Evolutionary conservation across 1,140 invertebrate species (phyloP), one percentile per base, ranked within the genome.

Genomic region (Oreohelix idahoensis): DNA sequence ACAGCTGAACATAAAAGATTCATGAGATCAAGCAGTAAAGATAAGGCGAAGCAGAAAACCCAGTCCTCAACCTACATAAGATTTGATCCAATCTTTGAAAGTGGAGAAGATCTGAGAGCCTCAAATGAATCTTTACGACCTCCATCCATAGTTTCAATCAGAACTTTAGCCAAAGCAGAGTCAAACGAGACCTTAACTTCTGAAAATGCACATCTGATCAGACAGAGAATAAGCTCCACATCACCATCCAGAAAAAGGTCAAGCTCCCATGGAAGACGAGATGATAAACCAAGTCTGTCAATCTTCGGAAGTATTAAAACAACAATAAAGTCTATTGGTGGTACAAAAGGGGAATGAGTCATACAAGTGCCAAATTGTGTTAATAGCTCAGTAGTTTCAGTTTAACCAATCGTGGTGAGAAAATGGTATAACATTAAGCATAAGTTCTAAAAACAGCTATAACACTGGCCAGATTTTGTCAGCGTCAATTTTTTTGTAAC

Each of bases 61-160:
- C 84, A 80, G 77, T 89, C 89, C 8, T 91, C 90, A 4, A 90
- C 89, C 4, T 91, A 90, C 81, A 89, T 91, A 53, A 84, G 88
- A 39, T 91, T 91, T 88, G 90, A 91, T 84, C 87, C 89, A 8
- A 90, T 91, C 45, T 90, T 90, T 79, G 90, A 91, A 77, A 86
- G 88, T 69, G 86, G 86, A n/a, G 90, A 91, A 76, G 88, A 88
- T 73, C 85, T 88, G 73, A 84, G 85, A 53, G 80, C 85, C 17
- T 89, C 88, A 1, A 83, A 79, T 42, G 88, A 91, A 42, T 87
- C 88, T 23, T 83, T 88, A 26, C 86, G 88, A 74, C 84, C 84
- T 26, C 85, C 66, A 17, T 88, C 89, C 11, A 85, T 86, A 51
- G 75, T 75, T 0, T 89, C 89, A 0, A 70, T 86, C 17, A 85